phyloP scores from a whole-genome alignment of 2,797 vertebrate species.

The Sphenodon punctatus region DNA sequence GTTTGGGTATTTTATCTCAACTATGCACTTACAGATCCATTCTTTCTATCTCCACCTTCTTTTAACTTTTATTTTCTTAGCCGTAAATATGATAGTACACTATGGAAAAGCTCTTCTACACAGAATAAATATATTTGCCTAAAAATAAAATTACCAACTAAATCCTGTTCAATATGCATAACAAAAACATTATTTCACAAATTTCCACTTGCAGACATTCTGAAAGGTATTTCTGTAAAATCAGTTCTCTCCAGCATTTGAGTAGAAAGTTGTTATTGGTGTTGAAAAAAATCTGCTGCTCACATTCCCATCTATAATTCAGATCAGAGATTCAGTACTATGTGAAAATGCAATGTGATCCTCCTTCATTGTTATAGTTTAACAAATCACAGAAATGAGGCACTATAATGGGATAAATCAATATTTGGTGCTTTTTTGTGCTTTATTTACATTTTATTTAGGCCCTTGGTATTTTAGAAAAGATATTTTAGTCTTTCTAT shows the following conservation, averaged over 20 bases:
- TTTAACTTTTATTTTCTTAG: not conserved
- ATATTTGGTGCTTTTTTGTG: not conserved
- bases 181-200: too few relatives aligned
- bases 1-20: not conserved
- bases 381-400: not conserved
- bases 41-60: not conserved
- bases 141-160: not conserved
- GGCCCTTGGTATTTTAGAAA: not conserved
- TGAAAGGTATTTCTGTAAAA: conserved; percentile 11
- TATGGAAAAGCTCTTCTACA: not conserved
- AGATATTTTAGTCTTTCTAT: not conserved
- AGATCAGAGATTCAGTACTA: not conserved
- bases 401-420: not conserved
- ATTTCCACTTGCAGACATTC: too few relatives aligned
- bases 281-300: not conserved
- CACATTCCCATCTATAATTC: not conserved
- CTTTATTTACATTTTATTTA: conserved; percentile 3
- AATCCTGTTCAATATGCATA: not conserved
- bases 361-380: not conserved
- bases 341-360: not conserved
- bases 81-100: not conserved
- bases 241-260: not conserved
- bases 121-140: not conserved
- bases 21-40: not conserved
- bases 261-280: not conserved